phyloP scores from a whole-genome alignment of 2,113 vertebrate genomes.

The Uria aalge region DNA sequence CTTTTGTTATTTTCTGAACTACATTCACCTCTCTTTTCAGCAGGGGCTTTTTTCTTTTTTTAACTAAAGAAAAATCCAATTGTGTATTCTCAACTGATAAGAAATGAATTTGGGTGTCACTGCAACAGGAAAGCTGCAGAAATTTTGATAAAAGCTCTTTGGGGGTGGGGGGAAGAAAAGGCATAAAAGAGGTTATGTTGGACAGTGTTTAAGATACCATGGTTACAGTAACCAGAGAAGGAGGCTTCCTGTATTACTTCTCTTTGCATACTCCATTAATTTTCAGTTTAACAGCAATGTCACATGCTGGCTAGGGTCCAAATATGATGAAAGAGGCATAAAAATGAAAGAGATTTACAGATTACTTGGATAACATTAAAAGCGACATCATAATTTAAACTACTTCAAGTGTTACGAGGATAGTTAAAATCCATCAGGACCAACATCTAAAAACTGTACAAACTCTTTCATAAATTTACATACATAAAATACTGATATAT shows the following conservation, averaged over 20 bases:
- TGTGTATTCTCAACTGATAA: slow-evolving; percentile 23
- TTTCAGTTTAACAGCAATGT: neutral
- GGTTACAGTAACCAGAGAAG: slow-evolving; percentile 3
- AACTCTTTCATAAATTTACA: neutral
- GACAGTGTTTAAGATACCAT: neutral
- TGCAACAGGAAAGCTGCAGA: neutral
- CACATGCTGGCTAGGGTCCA: neutral
- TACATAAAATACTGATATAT: neutral
- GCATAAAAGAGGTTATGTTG: neutral
- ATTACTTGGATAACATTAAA: neutral
- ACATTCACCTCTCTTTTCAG: slow-evolving; percentile 42
- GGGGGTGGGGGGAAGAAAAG: neutral
- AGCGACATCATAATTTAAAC: neutral
- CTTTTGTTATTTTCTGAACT: slow-evolving; percentile 52
- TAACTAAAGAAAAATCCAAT: slow-evolving; percentile 12
- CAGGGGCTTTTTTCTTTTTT: neutral
- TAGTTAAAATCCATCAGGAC: neutral
- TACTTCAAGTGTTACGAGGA: neutral
- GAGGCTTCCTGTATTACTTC: neutral
- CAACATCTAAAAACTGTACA: neutral
- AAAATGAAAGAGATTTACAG: neutral
- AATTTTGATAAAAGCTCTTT: slow-evolving; percentile 16
- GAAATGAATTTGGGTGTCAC: slow-evolving; percentile 28
- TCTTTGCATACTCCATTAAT: neutral
- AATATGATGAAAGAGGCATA: neutral